Evolutionary conservation across 2,888 invertebrate genomes (phyloP).

Genomic region (Himalopsyche japonica): DNA sequence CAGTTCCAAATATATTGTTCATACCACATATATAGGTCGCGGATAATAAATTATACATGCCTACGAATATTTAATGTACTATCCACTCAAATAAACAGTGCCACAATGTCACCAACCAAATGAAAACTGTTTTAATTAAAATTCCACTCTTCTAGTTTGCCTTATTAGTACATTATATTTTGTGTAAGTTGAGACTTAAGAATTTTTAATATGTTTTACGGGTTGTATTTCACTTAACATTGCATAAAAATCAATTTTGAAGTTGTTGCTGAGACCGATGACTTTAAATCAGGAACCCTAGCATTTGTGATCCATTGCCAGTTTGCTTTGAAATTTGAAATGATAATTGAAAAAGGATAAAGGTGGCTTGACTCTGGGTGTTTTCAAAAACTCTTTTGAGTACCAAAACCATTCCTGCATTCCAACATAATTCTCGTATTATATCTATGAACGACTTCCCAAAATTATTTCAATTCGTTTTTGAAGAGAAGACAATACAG

Average conservation of each 20-base stretch:
- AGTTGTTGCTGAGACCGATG: not conserved
- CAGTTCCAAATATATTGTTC: too few species aligned
- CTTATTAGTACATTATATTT: not conserved
- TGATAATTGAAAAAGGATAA: constrained; percentile 38
- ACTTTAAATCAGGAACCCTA: not conserved
- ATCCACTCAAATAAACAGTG: too few species aligned
- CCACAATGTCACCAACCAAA: not conserved
- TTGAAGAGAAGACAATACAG: not conserved
- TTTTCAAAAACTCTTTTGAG: constrained; percentile 29
- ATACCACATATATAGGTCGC: too few species aligned
- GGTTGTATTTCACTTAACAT: not conserved
- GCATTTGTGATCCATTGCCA: constrained; percentile 29
- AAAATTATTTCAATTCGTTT: constrained; percentile 8
- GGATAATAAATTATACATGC: too few species aligned
- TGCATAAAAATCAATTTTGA: not conserved
- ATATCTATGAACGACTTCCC: constrained; percentile 11
- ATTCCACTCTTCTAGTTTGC: not conserved
- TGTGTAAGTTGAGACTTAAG: not conserved
- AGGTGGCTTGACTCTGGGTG: constrained; percentile 15
- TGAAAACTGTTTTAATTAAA: not conserved
- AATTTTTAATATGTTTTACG: not conserved
- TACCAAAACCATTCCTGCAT: constrained; percentile 6
- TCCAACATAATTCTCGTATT: not conserved
- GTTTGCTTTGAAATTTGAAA: constrained; percentile 32
- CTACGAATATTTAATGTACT: too few species aligned